phyloP scores from a whole-genome alignment of 2,888 invertebrate species.

The Drosophila siamana region DNA sequence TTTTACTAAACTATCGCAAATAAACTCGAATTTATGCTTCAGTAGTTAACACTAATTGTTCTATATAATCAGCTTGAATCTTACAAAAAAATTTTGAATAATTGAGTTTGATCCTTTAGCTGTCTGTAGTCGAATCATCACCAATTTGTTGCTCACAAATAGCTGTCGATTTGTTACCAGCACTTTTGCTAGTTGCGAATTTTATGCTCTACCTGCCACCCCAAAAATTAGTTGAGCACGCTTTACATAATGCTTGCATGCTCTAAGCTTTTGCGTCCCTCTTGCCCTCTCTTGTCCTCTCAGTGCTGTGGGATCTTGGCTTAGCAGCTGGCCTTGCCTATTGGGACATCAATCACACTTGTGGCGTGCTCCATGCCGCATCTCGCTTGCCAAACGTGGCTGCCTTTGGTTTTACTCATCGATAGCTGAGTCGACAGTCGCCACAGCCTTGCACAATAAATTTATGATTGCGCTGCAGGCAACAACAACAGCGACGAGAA shows the following conservation, averaged over 20 bases:
- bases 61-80: no score
- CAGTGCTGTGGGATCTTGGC: background rate
- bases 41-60: no score
- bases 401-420: constrained; percentile 28
- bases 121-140: no score
- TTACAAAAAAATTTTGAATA: no score
- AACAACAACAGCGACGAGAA: constrained; percentile 9
- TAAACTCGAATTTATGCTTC: no score
- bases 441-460: constrained; percentile 75
- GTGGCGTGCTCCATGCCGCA: constrained; percentile 38
- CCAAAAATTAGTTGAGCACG: background rate
- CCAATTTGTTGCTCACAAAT: no score
- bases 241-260: background rate
- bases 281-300: background rate
- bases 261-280: background rate
- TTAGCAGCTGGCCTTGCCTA: background rate
- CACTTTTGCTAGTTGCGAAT: no score
- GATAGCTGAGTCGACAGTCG: constrained; percentile 12
- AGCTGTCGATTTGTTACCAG: no score
- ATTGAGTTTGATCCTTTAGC: no score
- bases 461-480: constrained; percentile 70
- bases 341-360: constrained; percentile 43
- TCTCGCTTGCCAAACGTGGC: constrained; percentile 1
- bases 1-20: no score
- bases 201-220: no score